Conservation (phyloP, 2,113 vertebrate species). For the Paracyprichromis sp. region DNA sequence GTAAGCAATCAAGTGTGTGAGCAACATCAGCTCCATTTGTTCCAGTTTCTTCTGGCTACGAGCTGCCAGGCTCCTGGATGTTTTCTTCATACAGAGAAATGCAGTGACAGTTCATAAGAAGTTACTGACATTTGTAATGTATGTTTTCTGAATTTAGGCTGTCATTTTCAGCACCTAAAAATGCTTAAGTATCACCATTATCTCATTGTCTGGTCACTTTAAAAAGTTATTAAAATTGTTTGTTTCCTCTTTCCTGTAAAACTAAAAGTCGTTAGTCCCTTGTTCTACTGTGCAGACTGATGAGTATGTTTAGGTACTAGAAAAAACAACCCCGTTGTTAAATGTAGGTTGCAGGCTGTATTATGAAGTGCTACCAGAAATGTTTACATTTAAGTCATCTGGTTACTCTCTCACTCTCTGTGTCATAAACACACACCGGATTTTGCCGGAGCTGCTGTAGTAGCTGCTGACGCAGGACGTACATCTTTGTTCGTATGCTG, state of each 20-base stretch:
- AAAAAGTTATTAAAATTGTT: rapidly evolving
- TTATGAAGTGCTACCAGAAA: not conserved
- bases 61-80: not conserved
- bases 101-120: not conserved
- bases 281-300: not conserved
- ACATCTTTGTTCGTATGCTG: slow-evolving; percentile 61
- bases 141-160: not conserved
- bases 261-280: not conserved
- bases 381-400: not conserved
- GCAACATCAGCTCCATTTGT: slow-evolving; percentile 66
- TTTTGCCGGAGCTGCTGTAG: slow-evolving; percentile 50
- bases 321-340: rapidly evolving
- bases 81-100: slow-evolving; percentile 38
- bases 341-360: not conserved
- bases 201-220: not conserved
- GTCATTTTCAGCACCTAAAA: not conserved
- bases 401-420: not conserved
- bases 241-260: not conserved
- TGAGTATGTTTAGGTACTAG: not conserved
- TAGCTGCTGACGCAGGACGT: slow-evolving; percentile 52
- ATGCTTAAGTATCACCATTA: not conserved
- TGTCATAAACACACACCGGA: slow-evolving; percentile 4
- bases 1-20: slow-evolving; percentile 48
- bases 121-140: not conserved
- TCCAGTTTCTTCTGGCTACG: slow-evolving; percentile 64